Base-by-base conservation (phyloP, 2,113 vertebrate genomes). In the Cynocephalus volans region DNA sequence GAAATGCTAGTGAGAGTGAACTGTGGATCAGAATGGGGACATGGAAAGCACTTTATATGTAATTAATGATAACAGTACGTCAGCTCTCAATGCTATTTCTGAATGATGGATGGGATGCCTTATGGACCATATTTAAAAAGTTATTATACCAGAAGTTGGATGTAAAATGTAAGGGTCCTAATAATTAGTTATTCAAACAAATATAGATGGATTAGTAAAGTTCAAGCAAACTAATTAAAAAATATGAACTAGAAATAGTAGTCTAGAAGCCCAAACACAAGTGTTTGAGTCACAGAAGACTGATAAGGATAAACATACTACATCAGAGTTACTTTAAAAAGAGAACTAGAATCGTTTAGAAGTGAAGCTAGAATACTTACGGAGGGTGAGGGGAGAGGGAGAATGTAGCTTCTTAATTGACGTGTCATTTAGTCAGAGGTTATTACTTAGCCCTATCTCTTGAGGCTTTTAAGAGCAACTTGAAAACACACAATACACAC, bases 211-310 rank as follows among this genome's bases (percentile, higher is more conserved):
- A 73, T 19, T 88, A 87, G 65, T 65, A 90, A 82, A 93, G 65
- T 60, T 96, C 62, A 83, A 76, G 88, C 36, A 85, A 97, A 64
- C 36, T 69, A 65, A 67, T 81, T 81, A 89, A 87, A 93, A 92
- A 82, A 69, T n/a, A 88, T 15, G 3, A 93, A 73, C 28, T 84
- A 88, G 26, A 80, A 90, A 92, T 48, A 94, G 13, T 83, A 8
- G 1, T 33, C 17, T 72, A 80, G 33, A 72, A 87, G 70, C 23
- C 45, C 64, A 90, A 81, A 91, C 10, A 36, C 13, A 41, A 33
- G 41, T 65, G 5, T 91, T 75, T 75, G 13, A 72, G 56, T 82
- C 85, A 48, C 77, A 94, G 72, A 86, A 72, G 17, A 65, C n/a
- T 48, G 54, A 75, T 52, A 56, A 73, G 83, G 48, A 72, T 75